phyloP scores from a whole-genome alignment of 2,113 vertebrate genomes.

The Gracilinanus agilis region DNA sequence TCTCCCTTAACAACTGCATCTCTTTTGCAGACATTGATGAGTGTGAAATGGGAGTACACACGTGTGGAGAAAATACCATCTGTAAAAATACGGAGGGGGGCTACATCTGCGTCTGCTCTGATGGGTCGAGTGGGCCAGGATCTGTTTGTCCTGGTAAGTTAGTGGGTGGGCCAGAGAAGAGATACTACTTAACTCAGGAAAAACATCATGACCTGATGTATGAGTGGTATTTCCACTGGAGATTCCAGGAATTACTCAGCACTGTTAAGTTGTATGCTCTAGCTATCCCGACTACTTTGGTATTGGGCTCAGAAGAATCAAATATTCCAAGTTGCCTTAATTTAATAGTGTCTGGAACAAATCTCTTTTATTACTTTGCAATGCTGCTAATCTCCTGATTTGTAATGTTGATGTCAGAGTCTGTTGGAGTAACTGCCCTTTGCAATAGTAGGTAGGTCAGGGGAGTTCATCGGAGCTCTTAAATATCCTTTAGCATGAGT shows the following conservation, averaged over 20 bases:
- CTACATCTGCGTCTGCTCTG: slow-evolving; percentile 82
- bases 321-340: slow-evolving; percentile 24
- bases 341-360: slow-evolving; percentile 33
- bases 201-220: not conserved
- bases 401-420: slow-evolving; percentile 30
- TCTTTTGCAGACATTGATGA: slow-evolving; percentile 87
- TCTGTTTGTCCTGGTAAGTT: slow-evolving; percentile 80
- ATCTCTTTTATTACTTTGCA: slow-evolving; percentile 24
- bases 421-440: slow-evolving; percentile 9
- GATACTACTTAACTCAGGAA: not conserved
- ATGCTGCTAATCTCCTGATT: not conserved
- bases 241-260: not conserved
- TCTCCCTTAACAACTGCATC: not conserved
- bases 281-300: not conserved
- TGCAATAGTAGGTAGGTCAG: not conserved
- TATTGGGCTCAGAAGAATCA: slow-evolving; percentile 31
- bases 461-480: not conserved
- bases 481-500: slow-evolving; percentile 6
- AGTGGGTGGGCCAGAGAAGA: slow-evolving; percentile 12
- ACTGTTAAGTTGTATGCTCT: not conserved
- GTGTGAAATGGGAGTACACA: slow-evolving; percentile 82
- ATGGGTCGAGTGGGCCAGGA: slow-evolving; percentile 76
- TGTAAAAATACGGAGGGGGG: slow-evolving; percentile 87
- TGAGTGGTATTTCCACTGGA: not conserved
- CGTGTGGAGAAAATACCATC: slow-evolving; percentile 83